Evolutionary conservation across 2,797 vertebrate genomes (phyloP), one percentile per base, ranked within the genome.

Genomic region (Neomorphus geoffroyi): DNA sequence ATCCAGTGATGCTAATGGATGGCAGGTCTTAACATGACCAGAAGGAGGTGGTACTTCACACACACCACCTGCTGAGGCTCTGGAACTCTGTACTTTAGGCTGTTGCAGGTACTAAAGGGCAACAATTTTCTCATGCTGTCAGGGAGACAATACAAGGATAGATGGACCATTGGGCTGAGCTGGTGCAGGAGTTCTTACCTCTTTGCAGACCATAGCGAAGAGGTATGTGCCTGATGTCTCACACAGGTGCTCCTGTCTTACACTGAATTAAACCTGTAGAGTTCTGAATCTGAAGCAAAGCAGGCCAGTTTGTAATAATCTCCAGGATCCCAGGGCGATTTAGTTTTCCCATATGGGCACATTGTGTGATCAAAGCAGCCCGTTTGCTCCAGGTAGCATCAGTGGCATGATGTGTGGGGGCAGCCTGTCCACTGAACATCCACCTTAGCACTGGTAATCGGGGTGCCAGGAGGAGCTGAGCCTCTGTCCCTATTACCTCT

Each of bases 101-200:
- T 56, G 1, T 2, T 64, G 21, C 4, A 1, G 48, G 41, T 78
- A 27, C 22, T 64, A 13, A 64, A 74, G 62, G 53, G 58, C 45
- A 65, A 15, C 54, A 84, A 17, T 66, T 84, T 45, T 41, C 35
- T 46, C 37, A 21, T n/a, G 14, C 54, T 43, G 51, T 70, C 61
- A 69, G 78, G 77, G 65, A 26, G 18, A 23, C 27, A 51, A 0
- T 10, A 2, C 15, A 17, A 14, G 48, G 50, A 46, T 28, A 39
- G 50, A 23, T 3, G 7, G 22, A 18, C 10, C 28, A 6, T 27
- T 67, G 39, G 53, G 48, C 12, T 58, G 45, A 27, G 11, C 53
- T 73, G 0, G 0, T 77, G 67, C 60, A 26, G 3, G 28, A 33
- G 27, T 69, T 81, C 33, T 71, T 35, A 3, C 8, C 19, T 53